Base-by-base conservation (phyloP, 1,140 invertebrate genomes). In the Limonius californicus region DNA sequence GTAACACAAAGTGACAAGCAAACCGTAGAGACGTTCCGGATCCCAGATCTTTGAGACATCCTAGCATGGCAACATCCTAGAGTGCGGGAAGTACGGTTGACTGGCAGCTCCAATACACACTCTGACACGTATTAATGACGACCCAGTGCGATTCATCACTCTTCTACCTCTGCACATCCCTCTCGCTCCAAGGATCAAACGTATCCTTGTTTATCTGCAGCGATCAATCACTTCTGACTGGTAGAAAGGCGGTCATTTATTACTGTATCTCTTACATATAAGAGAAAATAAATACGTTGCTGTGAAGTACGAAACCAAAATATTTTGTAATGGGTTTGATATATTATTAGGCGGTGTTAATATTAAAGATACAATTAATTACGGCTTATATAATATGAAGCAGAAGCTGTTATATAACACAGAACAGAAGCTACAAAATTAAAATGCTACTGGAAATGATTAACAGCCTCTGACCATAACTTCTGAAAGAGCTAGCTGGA, bases 221-320 rank as follows among this genome's bases (percentile, higher is more conserved):
- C 70, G 69, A 75, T 75, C 71, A 75, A 73, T 75, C 73, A 74
- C 72, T 74, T 70, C 63, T 72, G 72, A 72, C 71, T 74, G 71
- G 54, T 70, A 63, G 65, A 72, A 73, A 74, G 68, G 69, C 72
- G 63, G 66, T 71, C 72, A 74, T 75, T 75, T 75, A 75, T 75
- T 74, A 75, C 42, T 19, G 20, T 20, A 27, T 27, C 54, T 50
- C 45, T 19, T 19, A 50, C 45, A 50, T 21, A 50, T 50, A 39
- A 12, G 35, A 39, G 35, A 39, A 39, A 39, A 39, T 39, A 39
- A 39, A 39, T 39, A 39, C 23, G 23, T 27, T 27, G 23, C 23
- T 9, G 9, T 27, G 23, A 27, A 27, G 23, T 27, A 27, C 35
- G 35, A 39, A 39, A 14, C 35, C 35, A 9, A 39, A 39, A 14